Conservation (phyloP, 1,140 invertebrate genomes). For the Zaprionus kolodkinae region DNA sequence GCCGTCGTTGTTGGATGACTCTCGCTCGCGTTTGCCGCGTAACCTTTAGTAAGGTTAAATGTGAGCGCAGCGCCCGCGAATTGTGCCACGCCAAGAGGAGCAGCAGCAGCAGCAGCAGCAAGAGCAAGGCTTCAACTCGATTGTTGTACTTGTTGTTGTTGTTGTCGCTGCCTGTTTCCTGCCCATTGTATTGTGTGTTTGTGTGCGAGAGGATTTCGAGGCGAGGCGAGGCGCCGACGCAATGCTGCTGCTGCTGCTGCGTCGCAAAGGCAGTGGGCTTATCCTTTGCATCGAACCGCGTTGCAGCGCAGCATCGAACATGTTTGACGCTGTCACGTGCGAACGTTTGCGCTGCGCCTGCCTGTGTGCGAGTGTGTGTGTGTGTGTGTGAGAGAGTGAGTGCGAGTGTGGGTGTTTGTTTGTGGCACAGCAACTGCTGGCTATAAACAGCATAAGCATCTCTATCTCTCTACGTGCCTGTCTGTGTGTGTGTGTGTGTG, state of each 20-base stretch:
- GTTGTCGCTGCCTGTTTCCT: slow-evolving; percentile 42
- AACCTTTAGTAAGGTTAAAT: slow-evolving; percentile 79
- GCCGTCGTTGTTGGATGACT: slow-evolving; percentile 18
- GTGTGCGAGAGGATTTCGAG: slow-evolving; percentile 24
- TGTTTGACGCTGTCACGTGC: slow-evolving; percentile 53
- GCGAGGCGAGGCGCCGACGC: slow-evolving; percentile 63
- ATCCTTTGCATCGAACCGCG: slow-evolving; percentile 64
- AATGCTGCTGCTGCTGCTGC: slow-evolving; percentile 45
- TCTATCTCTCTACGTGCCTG: slow-evolving; percentile 35
- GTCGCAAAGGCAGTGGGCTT: slow-evolving; percentile 10
- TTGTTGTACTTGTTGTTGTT: slow-evolving; percentile 28
- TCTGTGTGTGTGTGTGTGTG: slow-evolving; percentile 26
- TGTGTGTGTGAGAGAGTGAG: background rate
- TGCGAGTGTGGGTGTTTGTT: slow-evolving; percentile 27
- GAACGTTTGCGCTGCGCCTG: slow-evolving; percentile 24
- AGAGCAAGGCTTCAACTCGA: slow-evolving; percentile 37
- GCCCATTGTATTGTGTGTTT: slow-evolving; percentile 43
- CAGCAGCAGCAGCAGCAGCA: slow-evolving; percentile 30
- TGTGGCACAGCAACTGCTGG: slow-evolving; percentile 38
- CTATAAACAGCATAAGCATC: slow-evolving; percentile 68
- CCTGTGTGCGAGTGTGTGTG: background rate
- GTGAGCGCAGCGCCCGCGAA: slow-evolving; percentile 62
- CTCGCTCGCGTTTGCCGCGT: slow-evolving; percentile 40
- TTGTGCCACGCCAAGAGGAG: slow-evolving; percentile 58
- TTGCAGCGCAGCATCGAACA: slow-evolving; percentile 51